Percentiles rank a stretch among this genome's conserved stretches.
phyloP scores from a whole-genome alignment of 23 tunicate species.

The Trididemnum miniatum region DNA sequence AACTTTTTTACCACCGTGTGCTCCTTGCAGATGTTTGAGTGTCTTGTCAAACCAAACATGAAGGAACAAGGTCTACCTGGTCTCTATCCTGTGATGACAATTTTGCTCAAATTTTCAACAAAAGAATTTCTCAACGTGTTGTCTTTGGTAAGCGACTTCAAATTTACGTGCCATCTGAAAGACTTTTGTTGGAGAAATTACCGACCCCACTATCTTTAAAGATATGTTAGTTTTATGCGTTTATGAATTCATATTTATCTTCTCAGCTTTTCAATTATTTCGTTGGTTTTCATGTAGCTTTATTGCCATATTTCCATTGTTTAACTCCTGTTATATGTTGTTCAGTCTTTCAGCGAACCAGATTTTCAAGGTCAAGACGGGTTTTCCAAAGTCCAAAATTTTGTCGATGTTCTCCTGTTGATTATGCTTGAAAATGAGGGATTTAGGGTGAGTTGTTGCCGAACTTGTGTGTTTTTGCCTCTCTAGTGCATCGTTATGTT shows the following conservation, averaged over 20 bases:
- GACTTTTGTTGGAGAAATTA: neutral
- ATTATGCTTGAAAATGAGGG: conserved; percentile 85
- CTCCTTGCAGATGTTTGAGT: conserved; percentile 62
- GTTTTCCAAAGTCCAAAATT: conserved; percentile 58
- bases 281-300: too few relatives aligned
- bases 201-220: too few relatives aligned
- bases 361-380: conserved; percentile 68
- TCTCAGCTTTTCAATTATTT: too few relatives aligned
- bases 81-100: conserved; percentile 66
- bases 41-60: conserved; percentile 47
- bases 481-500: too few relatives aligned
- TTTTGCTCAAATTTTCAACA: conserved; percentile 73
- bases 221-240: too few relatives aligned
- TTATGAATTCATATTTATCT: too few relatives aligned
- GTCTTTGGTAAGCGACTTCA: conserved; percentile 54
- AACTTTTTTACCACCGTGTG: too few relatives aligned
- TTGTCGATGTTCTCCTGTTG: conserved; percentile 72
- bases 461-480: too few relatives aligned
- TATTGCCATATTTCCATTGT: too few relatives aligned
- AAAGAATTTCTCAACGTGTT: conserved; percentile 87
- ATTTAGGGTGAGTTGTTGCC: conserved; percentile 47
- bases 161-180: neutral
- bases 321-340: too few relatives aligned
- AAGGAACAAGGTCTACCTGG: conserved; percentile 34
- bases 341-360: conserved; percentile 78